Percentiles rank a stretch among this genome's conserved stretches.
Evolutionary conservation across 2,113 vertebrate species (phyloP).

Genomic region (Sylvilagus bachmani): DNA sequence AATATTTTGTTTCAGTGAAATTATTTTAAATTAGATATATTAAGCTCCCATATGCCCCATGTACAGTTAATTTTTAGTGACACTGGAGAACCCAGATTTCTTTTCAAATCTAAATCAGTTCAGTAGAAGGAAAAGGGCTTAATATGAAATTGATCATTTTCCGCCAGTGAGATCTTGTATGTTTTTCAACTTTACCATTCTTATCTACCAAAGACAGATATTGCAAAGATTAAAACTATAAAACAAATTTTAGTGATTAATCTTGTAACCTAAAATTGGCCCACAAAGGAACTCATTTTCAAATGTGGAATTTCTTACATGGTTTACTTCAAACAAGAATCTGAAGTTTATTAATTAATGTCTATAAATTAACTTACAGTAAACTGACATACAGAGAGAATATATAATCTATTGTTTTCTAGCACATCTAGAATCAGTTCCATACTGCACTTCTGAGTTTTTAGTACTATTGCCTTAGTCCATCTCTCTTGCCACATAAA

Average conservation of each 20-base stretch:
- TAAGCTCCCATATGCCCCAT: no score
- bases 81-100: neutral
- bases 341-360: conserved; percentile 56
- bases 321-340: conserved; percentile 61
- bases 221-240: conserved; percentile 55
- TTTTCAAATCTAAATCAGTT: conserved; percentile 46
- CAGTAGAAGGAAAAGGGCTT: neutral
- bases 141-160: conserved; percentile 57
- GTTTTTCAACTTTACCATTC: conserved; percentile 9
- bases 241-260: conserved; percentile 56
- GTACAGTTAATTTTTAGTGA: conserved; percentile 5
- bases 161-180: neutral
- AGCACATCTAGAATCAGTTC: conserved; percentile 6
- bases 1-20: neutral
- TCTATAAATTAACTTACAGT: conserved; percentile 26
- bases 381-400: neutral
- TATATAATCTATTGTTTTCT: neutral
- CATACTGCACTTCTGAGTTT: neutral
- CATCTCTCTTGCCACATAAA: conserved; percentile 1
- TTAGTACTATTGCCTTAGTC: neutral
- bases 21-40: no score
- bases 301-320: conserved; percentile 46
- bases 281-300: conserved; percentile 44
- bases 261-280: conserved; percentile 28
- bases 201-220: conserved; percentile 29